A percentile compares a stretch with the other conserved stretches of the same genome.
phyloP scores from a whole-genome alignment of 2,797 vertebrate species.

The Chanos chanos region DNA sequence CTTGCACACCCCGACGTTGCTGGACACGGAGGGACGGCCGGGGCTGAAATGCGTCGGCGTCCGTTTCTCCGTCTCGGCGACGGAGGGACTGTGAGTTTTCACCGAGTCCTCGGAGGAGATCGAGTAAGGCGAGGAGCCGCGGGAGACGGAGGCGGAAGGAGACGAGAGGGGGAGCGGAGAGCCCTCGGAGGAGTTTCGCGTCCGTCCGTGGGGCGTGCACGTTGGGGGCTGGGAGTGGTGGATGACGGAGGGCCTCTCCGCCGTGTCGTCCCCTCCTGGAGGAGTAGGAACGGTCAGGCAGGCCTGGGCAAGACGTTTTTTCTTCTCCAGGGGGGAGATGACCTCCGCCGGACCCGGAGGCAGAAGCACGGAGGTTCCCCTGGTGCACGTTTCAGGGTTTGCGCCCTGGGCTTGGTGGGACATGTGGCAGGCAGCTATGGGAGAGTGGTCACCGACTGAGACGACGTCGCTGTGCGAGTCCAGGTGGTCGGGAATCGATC shows the following conservation, averaged over 20 bases:
- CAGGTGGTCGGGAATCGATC: conserved; percentile 40
- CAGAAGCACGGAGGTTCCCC: conserved; percentile 55
- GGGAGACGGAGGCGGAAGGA: conserved; percentile 52
- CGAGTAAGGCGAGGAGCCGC: conserved; percentile 65
- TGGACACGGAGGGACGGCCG: conserved; percentile 6
- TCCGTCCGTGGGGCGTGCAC: conserved; percentile 45
- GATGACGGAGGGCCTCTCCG: conserved; percentile 58
- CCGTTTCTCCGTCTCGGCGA: conserved; percentile 32
- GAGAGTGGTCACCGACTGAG: conserved; percentile 31
- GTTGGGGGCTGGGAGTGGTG: conserved; percentile 59
- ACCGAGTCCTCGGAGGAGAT: conserved; percentile 68
- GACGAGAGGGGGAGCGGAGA: conserved; percentile 58
- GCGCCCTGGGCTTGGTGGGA: conserved; percentile 62
- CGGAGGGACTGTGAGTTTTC: conserved; percentile 47
- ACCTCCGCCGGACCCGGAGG: conserved; percentile 72
- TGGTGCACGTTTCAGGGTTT: conserved; percentile 54
- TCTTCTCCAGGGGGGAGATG: conserved; percentile 93
- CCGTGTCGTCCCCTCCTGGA: conserved; percentile 50
- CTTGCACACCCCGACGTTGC: conserved; percentile 43
- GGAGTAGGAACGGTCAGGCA: conserved; percentile 63
- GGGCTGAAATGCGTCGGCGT: conserved; percentile 5
- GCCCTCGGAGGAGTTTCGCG: conserved; percentile 61
- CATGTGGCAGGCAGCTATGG: conserved; percentile 43
- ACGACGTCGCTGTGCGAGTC: conserved; percentile 32
- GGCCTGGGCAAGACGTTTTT: conserved; percentile 89